Evolutionary conservation across 2,888 invertebrate genomes (phyloP).

Genomic region (Eucera pruinosa): DNA sequence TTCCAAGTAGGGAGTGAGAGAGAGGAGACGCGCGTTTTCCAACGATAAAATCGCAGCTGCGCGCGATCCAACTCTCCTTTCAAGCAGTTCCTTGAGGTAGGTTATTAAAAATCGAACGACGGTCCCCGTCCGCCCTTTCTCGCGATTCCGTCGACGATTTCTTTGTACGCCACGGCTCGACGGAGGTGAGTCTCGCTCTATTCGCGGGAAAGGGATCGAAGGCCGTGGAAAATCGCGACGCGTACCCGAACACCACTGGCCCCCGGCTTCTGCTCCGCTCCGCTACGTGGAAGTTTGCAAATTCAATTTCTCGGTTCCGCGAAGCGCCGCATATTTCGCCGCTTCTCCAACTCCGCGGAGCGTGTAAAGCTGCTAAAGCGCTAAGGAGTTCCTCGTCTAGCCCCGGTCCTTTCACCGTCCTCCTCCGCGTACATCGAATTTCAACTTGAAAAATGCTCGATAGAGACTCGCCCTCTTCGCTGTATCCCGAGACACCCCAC

Average conservation of each 20-base stretch:
- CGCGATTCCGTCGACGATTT: constrained; percentile 11
- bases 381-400: constrained; percentile 66
- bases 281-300: constrained; percentile 65
- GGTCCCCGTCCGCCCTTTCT: too few species aligned
- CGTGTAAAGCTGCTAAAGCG: constrained; percentile 69
- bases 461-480: constrained; percentile 7
- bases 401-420: constrained; percentile 54
- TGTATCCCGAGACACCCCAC: constrained; percentile 1
- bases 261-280: constrained; percentile 24
- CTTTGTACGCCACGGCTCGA: too few species aligned
- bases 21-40: too few species aligned
- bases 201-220: constrained; percentile 12
- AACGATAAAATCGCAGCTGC: too few species aligned
- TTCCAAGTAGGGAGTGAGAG: neutral
- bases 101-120: constrained; percentile 23
- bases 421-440: constrained; percentile 58
- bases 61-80: neutral
- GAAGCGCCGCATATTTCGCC: constrained; percentile 69
- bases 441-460: constrained; percentile 55
- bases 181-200: too few species aligned
- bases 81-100: neutral
- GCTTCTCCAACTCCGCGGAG: constrained; percentile 61
- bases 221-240: constrained; percentile 49
- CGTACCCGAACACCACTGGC: constrained; percentile 35
- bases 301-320: constrained; percentile 73